Conservation (phyloP, 2,797 vertebrate genomes). For the Amblyraja radiata region DNA sequence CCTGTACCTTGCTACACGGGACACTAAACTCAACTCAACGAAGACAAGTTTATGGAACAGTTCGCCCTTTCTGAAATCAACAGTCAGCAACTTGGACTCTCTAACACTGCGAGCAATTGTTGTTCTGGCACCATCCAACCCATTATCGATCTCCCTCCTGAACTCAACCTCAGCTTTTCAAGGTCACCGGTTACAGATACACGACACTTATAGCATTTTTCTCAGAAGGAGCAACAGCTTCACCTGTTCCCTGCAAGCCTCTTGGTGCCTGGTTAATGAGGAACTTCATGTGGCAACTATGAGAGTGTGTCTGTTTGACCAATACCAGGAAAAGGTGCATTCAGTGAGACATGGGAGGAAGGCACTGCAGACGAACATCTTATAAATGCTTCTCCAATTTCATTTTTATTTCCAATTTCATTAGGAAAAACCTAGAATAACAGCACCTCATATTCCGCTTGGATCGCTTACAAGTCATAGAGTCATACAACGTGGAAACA, state of each 20-base stretch:
- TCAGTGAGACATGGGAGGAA: not conserved
- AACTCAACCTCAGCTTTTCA: not conserved
- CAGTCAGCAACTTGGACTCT: no score
- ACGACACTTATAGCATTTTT: not conserved
- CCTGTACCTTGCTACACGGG: no score
- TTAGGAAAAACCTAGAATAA: no score
- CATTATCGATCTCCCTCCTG: no score
- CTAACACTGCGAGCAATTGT: no score
- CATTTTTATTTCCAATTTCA: not conserved
- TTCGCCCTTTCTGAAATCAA: no score
- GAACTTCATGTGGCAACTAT: not conserved
- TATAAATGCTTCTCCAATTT: slow-evolving; percentile 1
- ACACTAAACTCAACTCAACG: no score
- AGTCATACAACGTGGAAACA: no score
- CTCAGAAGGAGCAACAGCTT: not conserved
- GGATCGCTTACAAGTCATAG: no score
- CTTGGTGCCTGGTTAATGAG: not conserved
- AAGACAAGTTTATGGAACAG: no score
- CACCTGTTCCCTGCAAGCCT: not conserved
- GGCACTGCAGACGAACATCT: not conserved
- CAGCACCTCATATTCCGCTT: no score
- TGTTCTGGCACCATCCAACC: no score
- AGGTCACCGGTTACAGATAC: not conserved
- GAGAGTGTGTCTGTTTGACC: not conserved
- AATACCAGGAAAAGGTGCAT: not conserved